Evolutionary conservation across 2,113 vertebrate species (phyloP), one percentile per base, ranked within the genome.

Genomic region (Nanger granti): DNA sequence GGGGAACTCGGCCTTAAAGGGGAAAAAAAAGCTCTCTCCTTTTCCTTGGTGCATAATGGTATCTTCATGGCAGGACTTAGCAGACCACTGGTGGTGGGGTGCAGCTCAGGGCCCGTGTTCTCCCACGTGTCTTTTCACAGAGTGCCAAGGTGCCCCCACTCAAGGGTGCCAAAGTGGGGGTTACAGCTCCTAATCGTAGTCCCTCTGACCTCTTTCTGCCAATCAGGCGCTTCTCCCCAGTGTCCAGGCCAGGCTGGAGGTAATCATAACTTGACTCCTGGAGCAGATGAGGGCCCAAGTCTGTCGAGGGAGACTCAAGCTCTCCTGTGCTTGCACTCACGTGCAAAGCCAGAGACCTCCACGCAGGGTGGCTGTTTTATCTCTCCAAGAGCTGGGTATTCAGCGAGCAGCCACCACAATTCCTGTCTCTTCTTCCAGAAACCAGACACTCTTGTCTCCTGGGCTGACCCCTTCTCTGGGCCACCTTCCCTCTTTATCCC

Each of bases 271-370:
- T 95, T 87, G 97, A 95, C 91, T 98, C 20, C 80, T 66, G 34
- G 97, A 94, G 95, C 97, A 96, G 47, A 14, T 87, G 97, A 89
- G 97, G 97, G 97, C 98, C 97, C 97, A 64, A 89, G 96, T 97
- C 95, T 98, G 94, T 94, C 44, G 89, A 94, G 95, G 97, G 94
- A 98, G 98, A 98, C 95, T 97, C 95, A 17, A 34, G 54, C 12
- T 76, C 59, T 54, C 44, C 66, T 13, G 1, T 8, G 7, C 91
- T n/a, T 80, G 54, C 55, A 55, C 60, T 4, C 12, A 9, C 18
- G 57, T 29, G 5, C 13, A 83, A 87, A 93, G 55, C 54, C 18
- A 3, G 92, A 20, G 37, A 28, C 52, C 20, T 73, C 49, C 64
- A 8, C 1, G 7, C 3, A 1, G 69, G 26, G 37, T 69, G 18